A percentile compares a stretch with the other conserved stretches of the same genome.
Evolutionary conservation across 2,888 invertebrate species (phyloP).

Genomic region (Melieria crassipennis): DNA sequence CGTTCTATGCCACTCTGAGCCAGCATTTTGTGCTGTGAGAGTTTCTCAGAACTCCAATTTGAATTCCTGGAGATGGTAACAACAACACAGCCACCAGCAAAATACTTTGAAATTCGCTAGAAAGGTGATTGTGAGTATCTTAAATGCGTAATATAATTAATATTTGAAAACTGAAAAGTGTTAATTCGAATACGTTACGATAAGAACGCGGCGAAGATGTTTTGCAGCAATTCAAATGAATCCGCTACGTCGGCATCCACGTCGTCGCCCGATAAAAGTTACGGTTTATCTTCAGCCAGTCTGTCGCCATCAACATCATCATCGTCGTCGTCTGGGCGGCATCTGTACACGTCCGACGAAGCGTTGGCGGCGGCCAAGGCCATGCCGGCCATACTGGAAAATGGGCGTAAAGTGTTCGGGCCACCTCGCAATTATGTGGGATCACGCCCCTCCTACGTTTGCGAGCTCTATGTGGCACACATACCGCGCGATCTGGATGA

Average conservation of each 20-base stretch:
- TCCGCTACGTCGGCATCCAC: not conserved
- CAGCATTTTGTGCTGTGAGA: no score
- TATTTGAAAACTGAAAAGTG: no score
- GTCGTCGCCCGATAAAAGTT: not conserved
- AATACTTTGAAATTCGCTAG: no score
- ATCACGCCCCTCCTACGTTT: conserved; percentile 44
- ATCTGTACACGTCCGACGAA: conserved; percentile 8
- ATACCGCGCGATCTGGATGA: conserved; percentile 50
- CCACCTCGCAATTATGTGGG: conserved; percentile 47
- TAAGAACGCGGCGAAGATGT: no score
- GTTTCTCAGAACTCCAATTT: no score
- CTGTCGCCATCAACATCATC: not conserved
- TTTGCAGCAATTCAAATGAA: no score
- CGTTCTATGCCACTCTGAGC: no score
- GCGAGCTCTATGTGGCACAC: conserved; percentile 49
- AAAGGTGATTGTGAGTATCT: no score
- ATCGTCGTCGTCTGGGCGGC: not conserved
- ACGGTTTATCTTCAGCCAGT: not conserved
- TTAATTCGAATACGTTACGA: no score
- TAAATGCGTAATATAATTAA: no score
- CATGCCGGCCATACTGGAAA: conserved; percentile 45
- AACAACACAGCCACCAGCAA: no score
- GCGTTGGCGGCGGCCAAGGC: conserved; percentile 36
- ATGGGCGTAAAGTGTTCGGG: conserved; percentile 48
- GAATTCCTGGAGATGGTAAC: no score